A percentile compares a stretch with the other conserved stretches of the same genome.
Evolutionary conservation across 2,888 invertebrate genomes (phyloP).

Genomic region (Scaptomyza flava): DNA sequence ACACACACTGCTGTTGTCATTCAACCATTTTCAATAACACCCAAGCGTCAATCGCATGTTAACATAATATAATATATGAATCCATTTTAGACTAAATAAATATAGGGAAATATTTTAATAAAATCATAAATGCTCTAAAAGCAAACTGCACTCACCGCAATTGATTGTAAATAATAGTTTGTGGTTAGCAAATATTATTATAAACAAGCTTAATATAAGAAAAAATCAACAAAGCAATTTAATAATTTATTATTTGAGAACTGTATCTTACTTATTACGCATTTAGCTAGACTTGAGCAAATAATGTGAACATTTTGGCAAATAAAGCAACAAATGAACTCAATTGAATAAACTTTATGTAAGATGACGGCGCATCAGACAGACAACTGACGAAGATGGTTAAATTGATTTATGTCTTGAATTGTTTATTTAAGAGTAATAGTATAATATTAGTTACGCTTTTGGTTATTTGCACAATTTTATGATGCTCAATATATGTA

Average conservation of each 20-base stretch:
- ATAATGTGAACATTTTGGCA: not conserved
- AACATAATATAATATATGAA: not conserved
- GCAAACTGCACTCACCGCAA: not conserved
- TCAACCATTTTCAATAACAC: not conserved
- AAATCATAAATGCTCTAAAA: not conserved
- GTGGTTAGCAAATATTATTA: not conserved
- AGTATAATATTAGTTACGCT: not conserved
- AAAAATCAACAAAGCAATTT: no score
- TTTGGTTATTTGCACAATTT: constrained; percentile 18
- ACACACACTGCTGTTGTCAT: constrained; percentile 1
- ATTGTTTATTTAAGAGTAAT: not conserved
- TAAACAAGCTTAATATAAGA: no score
- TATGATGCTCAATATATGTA: constrained; percentile 5
- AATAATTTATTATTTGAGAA: no score
- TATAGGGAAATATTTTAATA: not conserved
- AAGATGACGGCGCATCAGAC: constrained; percentile 6
- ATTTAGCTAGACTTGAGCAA: not conserved
- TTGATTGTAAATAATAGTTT: not conserved
- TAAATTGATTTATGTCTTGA: not conserved
- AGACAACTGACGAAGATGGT: not conserved
- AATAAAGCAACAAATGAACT: not conserved
- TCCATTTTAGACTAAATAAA: not conserved
- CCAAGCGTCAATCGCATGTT: constrained; percentile 2
- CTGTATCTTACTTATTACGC: no score
- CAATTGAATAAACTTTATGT: not conserved